A percentile compares a stretch with the other conserved stretches of the same genome.
Conservation (phyloP, 2,888 invertebrate species). For the Autographa gamma region DNA sequence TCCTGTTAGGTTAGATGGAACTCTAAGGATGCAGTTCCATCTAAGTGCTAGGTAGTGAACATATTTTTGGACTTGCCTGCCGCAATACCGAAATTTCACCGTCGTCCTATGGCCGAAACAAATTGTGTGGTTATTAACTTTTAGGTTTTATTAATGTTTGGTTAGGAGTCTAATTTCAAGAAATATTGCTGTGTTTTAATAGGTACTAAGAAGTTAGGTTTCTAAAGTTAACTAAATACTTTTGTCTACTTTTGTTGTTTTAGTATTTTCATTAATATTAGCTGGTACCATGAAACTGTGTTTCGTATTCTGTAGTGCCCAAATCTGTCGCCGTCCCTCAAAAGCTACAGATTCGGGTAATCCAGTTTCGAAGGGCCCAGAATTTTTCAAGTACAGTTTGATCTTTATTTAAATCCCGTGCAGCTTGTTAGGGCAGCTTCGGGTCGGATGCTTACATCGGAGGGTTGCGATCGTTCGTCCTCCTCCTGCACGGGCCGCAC, state of each 20-base stretch:
- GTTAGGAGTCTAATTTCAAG: background rate
- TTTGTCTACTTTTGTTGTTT: no score
- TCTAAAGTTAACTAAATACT: no score
- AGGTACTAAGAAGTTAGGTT: no score
- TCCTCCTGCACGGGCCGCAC: slow-evolving; percentile 92
- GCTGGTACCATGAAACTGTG: background rate
- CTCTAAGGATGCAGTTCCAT: slow-evolving; percentile 21
- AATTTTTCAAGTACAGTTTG: no score
- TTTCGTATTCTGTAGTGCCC: background rate
- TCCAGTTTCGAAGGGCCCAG: no score
- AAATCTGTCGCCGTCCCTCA: no score
- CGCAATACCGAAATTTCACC: slow-evolving; percentile 54
- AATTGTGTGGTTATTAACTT: slow-evolving; percentile 9
- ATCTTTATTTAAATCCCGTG: slow-evolving; percentile 5
- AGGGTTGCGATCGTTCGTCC: slow-evolving; percentile 88
- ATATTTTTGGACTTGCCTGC: slow-evolving; percentile 52
- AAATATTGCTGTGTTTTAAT: no score
- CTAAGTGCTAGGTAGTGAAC: slow-evolving; percentile 41
- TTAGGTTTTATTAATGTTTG: background rate
- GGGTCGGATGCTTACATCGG: slow-evolving; percentile 79
- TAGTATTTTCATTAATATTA: no score
- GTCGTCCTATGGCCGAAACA: slow-evolving; percentile 48
- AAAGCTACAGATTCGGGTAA: no score
- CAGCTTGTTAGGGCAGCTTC: slow-evolving; percentile 52
- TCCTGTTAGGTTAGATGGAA: slow-evolving; percentile 27